Evolutionary conservation across 2,797 vertebrate species (phyloP).

Genomic region (Oryzias dopingdopingensis): DNA sequence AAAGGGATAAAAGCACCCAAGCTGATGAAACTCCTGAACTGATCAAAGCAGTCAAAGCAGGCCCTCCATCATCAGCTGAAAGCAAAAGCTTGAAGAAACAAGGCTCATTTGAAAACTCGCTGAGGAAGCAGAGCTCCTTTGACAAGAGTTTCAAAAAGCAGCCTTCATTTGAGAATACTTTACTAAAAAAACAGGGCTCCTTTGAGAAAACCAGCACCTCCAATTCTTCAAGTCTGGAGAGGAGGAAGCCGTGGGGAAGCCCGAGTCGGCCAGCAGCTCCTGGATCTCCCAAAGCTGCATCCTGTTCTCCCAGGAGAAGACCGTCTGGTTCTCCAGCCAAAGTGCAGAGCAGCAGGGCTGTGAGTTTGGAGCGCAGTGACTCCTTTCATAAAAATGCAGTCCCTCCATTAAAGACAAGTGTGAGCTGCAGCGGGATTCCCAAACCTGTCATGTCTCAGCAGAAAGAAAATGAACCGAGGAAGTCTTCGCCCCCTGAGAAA

Average conservation of each 20-base stretch:
- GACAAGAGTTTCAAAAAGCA: constrained; percentile 72
- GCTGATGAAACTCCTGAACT: constrained; percentile 49
- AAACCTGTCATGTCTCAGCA: constrained; percentile 77
- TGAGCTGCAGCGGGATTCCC: constrained; percentile 81
- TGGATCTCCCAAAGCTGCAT: constrained; percentile 54
- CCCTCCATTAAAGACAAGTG: constrained; percentile 76
- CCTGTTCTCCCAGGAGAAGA: constrained; percentile 69
- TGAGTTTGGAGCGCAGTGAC: constrained; percentile 61
- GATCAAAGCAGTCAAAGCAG: constrained; percentile 43
- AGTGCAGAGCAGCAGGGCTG: constrained; percentile 58
- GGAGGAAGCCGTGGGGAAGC: constrained; percentile 77
- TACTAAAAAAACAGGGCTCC: constrained; percentile 65
- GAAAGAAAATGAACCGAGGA: constrained; percentile 75
- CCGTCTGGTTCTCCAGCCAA: constrained; percentile 68
- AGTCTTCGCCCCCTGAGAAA: constrained; percentile 74
- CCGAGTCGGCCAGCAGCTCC: constrained; percentile 67
- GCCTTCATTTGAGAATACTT: constrained; percentile 66
- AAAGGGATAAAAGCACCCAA: constrained; percentile 69
- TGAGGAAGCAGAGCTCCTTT: constrained; percentile 69
- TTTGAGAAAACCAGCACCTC: constrained; percentile 58
- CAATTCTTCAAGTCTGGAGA: constrained; percentile 68
- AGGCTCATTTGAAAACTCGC: constrained; percentile 64
- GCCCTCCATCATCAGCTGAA: constrained; percentile 37
- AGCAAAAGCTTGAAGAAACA: constrained; percentile 67
- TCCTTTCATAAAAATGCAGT: constrained; percentile 71